Conservation (phyloP, 1,140 invertebrate genomes). For the Pygmarrhopalites habei region DNA sequence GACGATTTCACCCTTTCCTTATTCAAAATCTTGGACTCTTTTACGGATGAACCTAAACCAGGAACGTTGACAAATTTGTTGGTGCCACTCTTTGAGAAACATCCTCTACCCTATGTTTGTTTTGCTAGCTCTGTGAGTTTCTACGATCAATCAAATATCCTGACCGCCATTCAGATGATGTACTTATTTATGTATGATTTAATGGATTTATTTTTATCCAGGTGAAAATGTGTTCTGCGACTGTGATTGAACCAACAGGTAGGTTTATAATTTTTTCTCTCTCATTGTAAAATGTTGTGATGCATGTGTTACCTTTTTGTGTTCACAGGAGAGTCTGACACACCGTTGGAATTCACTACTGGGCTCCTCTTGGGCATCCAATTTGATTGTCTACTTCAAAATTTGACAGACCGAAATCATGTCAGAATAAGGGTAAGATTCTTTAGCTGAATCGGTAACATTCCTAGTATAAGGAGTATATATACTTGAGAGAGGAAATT, state of each 20-base stretch:
- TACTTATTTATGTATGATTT: background rate
- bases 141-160: no score
- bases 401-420: slow-evolving; percentile 62
- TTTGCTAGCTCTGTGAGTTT: slow-evolving; percentile 37
- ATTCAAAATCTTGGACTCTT: slow-evolving; percentile 64
- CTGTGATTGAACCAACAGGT: slow-evolving; percentile 76
- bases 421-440: slow-evolving; percentile 59
- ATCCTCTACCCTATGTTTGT: slow-evolving; percentile 44
- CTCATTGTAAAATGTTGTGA: no score
- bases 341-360: slow-evolving; percentile 84
- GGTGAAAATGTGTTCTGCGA: slow-evolving; percentile 68
- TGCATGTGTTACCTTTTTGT: no score
- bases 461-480: background rate
- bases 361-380: slow-evolving; percentile 78
- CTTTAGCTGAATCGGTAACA: background rate
- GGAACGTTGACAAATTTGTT: slow-evolving; percentile 68
- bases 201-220: slow-evolving; percentile 41
- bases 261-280: no score
- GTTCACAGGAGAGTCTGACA: slow-evolving; percentile 74
- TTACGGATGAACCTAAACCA: slow-evolving; percentile 77
- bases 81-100: slow-evolving; percentile 61
- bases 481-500: background rate
- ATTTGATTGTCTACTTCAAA: slow-evolving; percentile 74
- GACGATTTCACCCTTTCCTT: slow-evolving; percentile 73
- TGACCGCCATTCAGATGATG: no score